phyloP scores from a whole-genome alignment of 2,888 invertebrate genomes.

The Apodemia zela region DNA sequence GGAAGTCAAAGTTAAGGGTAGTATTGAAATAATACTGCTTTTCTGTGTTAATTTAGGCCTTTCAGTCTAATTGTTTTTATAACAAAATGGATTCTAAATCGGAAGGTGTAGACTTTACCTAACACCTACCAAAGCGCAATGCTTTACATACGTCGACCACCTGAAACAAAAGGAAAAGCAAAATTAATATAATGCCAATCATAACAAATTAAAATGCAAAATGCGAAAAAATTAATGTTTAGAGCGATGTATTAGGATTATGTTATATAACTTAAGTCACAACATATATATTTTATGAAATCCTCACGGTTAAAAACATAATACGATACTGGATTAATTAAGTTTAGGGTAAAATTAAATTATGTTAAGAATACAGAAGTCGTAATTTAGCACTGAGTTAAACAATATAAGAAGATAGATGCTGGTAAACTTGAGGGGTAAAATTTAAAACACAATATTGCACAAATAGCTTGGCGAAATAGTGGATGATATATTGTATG shows the following conservation, averaged over 20 bases:
- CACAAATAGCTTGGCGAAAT: no score
- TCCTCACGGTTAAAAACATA: neutral
- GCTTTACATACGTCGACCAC: constrained; percentile 67
- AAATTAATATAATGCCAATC: constrained; percentile 79
- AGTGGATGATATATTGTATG: no score
- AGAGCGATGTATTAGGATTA: neutral
- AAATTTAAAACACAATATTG: no score
- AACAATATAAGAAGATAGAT: no score
- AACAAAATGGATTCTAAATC: neutral
- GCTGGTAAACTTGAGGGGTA: no score
- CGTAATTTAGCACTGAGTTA: neutral
- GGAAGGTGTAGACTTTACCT: constrained; percentile 5
- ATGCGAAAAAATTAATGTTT: constrained; percentile 1
- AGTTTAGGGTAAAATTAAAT: no score
- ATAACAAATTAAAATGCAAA: constrained; percentile 45
- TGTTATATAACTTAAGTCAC: neutral
- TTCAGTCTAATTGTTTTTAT: neutral
- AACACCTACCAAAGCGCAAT: constrained; percentile 63
- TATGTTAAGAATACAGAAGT: neutral
- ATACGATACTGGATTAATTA: neutral
- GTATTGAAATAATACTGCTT: neutral
- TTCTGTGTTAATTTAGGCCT: neutral
- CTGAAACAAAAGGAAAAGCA: constrained; percentile 81
- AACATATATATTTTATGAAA: neutral
- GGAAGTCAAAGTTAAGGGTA: no score